Conservation (phyloP, 2,888 invertebrate species). For the Aporophyla lueneburgensis region DNA sequence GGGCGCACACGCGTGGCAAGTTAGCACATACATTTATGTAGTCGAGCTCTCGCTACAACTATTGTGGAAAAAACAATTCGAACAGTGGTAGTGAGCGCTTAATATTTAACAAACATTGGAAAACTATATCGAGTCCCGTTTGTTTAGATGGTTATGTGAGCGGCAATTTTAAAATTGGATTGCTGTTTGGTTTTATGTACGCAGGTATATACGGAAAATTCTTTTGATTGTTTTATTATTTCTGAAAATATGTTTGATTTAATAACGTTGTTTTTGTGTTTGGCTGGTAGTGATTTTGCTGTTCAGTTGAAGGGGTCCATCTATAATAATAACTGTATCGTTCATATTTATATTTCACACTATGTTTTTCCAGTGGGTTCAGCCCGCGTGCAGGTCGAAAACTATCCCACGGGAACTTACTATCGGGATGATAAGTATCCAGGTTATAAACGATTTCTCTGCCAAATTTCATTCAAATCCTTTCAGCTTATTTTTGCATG, state of each 20-base stretch:
- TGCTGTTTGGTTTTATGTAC: constrained; percentile 26
- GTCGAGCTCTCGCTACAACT: constrained; percentile 29
- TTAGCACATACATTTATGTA: constrained; percentile 68
- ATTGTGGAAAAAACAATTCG: constrained; percentile 46
- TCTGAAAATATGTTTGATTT: not conserved
- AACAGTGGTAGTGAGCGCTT: constrained; percentile 28
- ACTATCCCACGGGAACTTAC: too few species aligned
- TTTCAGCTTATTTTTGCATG: too few species aligned
- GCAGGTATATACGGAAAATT: not conserved
- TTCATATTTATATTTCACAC: not conserved
- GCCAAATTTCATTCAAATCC: too few species aligned
- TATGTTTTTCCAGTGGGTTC: too few species aligned
- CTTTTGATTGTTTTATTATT: not conserved
- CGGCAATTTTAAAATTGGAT: constrained; percentile 43
- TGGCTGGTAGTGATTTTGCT: not conserved
- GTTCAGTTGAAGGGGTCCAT: not conserved
- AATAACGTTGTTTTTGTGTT: too few species aligned
- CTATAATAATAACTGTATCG: not conserved
- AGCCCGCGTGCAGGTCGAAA: too few species aligned
- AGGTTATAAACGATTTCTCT: too few species aligned
- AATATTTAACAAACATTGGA: constrained; percentile 52
- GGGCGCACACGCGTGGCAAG: constrained; percentile 65
- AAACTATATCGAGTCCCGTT: constrained; percentile 48
- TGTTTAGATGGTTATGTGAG: constrained; percentile 41
- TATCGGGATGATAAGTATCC: too few species aligned